These are phyloP conservation scores for Spheniscus humboldti DNA, from an alignment of 2,797 vertebrate genomes.

Conservation along the genomic window DNA sequence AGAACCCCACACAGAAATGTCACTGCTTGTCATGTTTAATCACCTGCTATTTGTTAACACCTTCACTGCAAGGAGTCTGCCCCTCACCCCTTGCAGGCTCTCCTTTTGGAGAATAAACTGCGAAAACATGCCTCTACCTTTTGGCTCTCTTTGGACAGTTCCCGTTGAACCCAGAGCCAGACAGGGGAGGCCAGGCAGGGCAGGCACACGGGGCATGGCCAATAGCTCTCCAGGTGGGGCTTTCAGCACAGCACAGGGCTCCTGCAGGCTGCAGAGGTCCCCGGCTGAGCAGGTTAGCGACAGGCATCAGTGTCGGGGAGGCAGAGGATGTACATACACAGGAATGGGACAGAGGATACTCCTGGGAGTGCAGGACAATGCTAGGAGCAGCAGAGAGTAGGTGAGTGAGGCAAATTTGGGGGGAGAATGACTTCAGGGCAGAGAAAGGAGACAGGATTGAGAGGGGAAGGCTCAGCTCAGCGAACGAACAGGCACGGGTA, in stretches of 20 bases:
- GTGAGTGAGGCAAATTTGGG: not conserved
- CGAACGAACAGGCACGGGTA: fast-evolving
- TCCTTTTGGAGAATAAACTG: not conserved
- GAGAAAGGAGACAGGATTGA: not conserved
- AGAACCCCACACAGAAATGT: conserved; percentile 82
- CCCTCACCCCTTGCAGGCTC: conserved; percentile 60
- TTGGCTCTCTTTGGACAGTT: not conserved
- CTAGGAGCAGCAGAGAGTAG: not conserved
- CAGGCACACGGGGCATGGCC: fast-evolving
- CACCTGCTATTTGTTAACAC: conserved; percentile 85
- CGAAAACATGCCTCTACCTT: not conserved
- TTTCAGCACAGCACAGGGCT: not conserved
- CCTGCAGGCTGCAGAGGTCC: not conserved
- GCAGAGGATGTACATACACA: fast-evolving
- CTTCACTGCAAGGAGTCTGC: conserved; percentile 73
- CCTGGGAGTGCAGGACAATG: not conserved
- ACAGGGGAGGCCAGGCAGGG: not conserved
- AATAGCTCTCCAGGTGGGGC: not conserved
- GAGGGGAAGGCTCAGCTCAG: not conserved
- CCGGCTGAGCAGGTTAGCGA: not conserved
- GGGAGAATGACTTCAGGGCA: not conserved
- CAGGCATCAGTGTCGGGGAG: not conserved
- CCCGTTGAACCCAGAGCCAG: not conserved
- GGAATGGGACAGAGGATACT: not conserved
- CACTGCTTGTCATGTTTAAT: conserved; percentile 86